Conservation (phyloP, 2,888 invertebrate genomes). For the Leptopilina myrica region DNA sequence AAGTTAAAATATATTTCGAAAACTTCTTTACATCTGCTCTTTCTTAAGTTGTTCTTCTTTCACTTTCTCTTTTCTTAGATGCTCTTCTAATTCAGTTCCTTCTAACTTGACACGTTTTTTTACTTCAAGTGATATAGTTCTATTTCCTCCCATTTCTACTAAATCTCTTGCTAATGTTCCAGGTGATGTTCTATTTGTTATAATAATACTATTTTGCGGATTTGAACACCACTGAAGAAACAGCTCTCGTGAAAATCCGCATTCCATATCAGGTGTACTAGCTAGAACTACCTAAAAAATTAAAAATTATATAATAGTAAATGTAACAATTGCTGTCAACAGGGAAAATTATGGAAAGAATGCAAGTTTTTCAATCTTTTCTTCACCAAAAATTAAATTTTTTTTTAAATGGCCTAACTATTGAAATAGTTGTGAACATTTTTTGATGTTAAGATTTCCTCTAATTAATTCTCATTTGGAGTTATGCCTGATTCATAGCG, state of each 20-base stretch:
- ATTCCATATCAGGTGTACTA: slow-evolving; percentile 95
- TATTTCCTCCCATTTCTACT: slow-evolving; percentile 86
- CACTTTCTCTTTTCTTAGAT: slow-evolving; percentile 82
- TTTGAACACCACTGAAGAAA: slow-evolving; percentile 96
- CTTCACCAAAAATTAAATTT: no score
- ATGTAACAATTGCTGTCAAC: no score
- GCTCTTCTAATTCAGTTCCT: slow-evolving; percentile 88
- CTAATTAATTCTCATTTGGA: no score
- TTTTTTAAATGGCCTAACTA: no score
- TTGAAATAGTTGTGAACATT: no score
- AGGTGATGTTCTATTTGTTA: slow-evolving; percentile 92
- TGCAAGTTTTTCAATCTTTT: no score
- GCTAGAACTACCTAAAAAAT: slow-evolving; percentile 88
- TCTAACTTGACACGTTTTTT: slow-evolving; percentile 85
- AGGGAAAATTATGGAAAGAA: no score
- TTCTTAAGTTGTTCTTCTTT: slow-evolving; percentile 77
- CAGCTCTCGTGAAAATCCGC: slow-evolving; percentile 95
- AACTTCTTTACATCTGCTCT: slow-evolving; percentile 72
- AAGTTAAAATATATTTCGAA: slow-evolving; percentile 41
- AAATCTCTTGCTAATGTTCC: slow-evolving; percentile 89
- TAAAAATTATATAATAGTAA: not conserved
- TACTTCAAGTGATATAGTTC: slow-evolving; percentile 85
- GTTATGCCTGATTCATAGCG: no score
- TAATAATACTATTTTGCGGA: slow-evolving; percentile 94
- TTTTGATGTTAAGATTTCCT: no score